Conservation (phyloP, 2,888 invertebrate species). For the Thecophora atra region DNA sequence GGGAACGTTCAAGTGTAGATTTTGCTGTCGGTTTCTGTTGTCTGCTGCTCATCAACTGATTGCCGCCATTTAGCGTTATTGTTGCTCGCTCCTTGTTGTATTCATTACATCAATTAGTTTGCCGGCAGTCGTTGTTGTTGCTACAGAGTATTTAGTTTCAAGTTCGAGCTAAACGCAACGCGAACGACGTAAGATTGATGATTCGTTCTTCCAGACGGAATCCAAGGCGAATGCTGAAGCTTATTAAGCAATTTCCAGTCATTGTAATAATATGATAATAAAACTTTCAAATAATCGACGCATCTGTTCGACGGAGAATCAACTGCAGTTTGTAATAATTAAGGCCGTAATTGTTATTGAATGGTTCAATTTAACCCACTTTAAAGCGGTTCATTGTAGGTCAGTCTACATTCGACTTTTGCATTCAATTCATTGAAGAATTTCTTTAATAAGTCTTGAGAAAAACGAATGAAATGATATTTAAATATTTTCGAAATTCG, state of each 20-base stretch:
- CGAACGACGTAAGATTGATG: conserved; percentile 11
- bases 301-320: neutral
- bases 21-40: conserved; percentile 7
- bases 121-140: conserved; percentile 5
- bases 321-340: no score
- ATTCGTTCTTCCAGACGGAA: conserved; percentile 14
- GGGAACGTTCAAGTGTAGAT: neutral
- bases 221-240: conserved; percentile 7
- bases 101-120: conserved; percentile 39
- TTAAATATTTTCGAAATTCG: no score
- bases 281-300: conserved; percentile 9
- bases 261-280: conserved; percentile 12
- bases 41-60: neutral
- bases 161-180: neutral
- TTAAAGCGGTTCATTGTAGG: no score
- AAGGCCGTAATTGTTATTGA: no score
- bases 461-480: no score
- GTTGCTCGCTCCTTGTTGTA: neutral
- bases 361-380: no score
- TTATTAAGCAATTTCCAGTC: conserved; percentile 40
- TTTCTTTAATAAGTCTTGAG: no score
- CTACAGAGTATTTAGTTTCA: neutral
- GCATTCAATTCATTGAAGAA: no score
- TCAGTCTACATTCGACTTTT: no score
- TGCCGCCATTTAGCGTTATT: conserved; percentile 1